Evolutionary conservation across 23 tunicate species (phyloP).

Genomic region (Pegea sp.): DNA sequence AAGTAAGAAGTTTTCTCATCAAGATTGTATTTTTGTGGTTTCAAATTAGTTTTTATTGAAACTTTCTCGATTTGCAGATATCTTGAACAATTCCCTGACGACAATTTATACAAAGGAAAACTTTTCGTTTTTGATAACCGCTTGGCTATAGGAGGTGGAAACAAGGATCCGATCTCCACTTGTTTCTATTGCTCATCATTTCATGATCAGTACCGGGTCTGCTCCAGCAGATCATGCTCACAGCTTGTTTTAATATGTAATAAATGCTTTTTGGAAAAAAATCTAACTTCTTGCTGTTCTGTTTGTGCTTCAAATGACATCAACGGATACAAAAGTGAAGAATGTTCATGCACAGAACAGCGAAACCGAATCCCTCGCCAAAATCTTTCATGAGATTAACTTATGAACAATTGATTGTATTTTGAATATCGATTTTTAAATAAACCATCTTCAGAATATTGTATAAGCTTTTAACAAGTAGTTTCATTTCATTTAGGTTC

Average conservation of each 20-base stretch:
- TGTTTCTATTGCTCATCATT: constrained; percentile 28
- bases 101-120: constrained; percentile 45
- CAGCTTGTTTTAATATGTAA: constrained; percentile 50
- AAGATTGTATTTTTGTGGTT: too few species aligned
- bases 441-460: too few species aligned
- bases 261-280: constrained; percentile 5
- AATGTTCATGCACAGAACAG: constrained; percentile 24
- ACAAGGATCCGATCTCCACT: constrained; percentile 8
- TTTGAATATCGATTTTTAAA: too few species aligned
- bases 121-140: constrained; percentile 77
- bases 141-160: constrained; percentile 15
- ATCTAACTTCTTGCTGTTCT: constrained; percentile 15
- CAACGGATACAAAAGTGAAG: neutral
- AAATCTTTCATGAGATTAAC: too few species aligned
- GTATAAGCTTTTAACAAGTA: too few species aligned
- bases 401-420: too few species aligned
- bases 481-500: too few species aligned
- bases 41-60: too few species aligned
- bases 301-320: constrained; percentile 10
- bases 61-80: constrained; percentile 42
- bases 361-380: constrained; percentile 1
- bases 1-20: constrained; percentile 11
- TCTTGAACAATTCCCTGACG: constrained; percentile 59
- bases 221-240: constrained; percentile 15
- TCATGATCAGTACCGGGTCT: constrained; percentile 22